Evolutionary conservation across 2,888 invertebrate genomes (phyloP), one percentile per base, ranked within the genome.

Genomic region (Trissoscelio sp.): DNA sequence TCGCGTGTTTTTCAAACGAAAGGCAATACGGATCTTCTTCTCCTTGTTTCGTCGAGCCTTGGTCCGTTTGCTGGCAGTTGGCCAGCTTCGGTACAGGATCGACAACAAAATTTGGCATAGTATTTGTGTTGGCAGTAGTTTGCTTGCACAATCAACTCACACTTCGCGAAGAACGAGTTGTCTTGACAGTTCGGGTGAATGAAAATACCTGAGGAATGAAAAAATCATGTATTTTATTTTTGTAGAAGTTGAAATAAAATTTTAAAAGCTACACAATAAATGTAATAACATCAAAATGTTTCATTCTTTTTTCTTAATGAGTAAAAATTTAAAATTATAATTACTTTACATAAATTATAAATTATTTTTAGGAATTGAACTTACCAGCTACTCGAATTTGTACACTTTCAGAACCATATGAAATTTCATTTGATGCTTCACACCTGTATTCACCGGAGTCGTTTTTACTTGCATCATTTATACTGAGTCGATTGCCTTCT

Each of bases 71-170:
- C 87, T 14, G 93, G 92, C 77, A 97, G 92, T 89, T 96, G 96
- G 0, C 97, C 97, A 0, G 97, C 97, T 89, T 96, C 93, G 79
- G 97, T 96, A 91, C 98, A 98, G 0, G 98, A 97, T 90, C 95
- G 94, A 92, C 98, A 99, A 92, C 98, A 99, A 94, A 98, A 97
- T 92, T 94, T 94, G 83, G 97, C 97, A 92, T 98, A 99, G 92
- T 98, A 98, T 84, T 94, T 93, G 92, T 98, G 97, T n/a, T 93
- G 92, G 91, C 98, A 99, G 91, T 95, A 97, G 73, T 94, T 93
- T 73, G 95, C 97, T 88, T 94, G 93, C 2, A 98, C 97, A 86
- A 98, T 98, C 70, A 98, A 93, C 46, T 94, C 93, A 91, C 98
- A 99, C 90, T 97, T 96, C 64, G 98, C 98, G 91, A 97, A 96